Evolutionary conservation across 1,140 invertebrate genomes (phyloP).

Genomic region (Rhizoglyphus robini): DNA sequence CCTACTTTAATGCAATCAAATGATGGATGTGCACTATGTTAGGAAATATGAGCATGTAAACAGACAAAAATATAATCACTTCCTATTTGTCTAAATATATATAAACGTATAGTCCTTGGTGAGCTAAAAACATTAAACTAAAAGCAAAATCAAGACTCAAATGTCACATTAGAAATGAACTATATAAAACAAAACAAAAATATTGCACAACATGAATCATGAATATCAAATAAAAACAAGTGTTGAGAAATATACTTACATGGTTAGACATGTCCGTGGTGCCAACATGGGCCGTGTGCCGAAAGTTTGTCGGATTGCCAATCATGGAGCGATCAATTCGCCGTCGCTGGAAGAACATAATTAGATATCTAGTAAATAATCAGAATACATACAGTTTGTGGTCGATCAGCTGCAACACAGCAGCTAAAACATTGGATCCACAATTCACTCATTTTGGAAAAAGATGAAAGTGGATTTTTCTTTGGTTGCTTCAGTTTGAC

Average conservation of each 20-base stretch:
- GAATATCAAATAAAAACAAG: not conserved
- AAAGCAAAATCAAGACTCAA: too few relatives aligned
- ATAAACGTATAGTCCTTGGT: too few relatives aligned
- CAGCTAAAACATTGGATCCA: conserved; percentile 73
- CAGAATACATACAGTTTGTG: conserved; percentile 33
- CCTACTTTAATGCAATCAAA: too few relatives aligned
- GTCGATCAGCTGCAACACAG: conserved; percentile 52
- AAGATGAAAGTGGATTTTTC: not conserved
- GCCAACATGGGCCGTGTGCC: conserved; percentile 78
- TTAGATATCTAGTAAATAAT: conserved; percentile 21
- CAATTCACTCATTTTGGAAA: conserved; percentile 43
- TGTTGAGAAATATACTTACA: conserved; percentile 21
- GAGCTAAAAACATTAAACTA: too few relatives aligned
- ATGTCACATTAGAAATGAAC: too few relatives aligned
- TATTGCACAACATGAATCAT: too few relatives aligned
- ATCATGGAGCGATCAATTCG: conserved; percentile 85
- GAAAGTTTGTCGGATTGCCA: conserved; percentile 75
- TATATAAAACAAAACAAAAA: too few relatives aligned
- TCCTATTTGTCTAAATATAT: too few relatives aligned
- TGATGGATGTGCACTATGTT: too few relatives aligned
- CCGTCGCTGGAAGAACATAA: conserved; percentile 38
- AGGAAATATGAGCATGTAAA: too few relatives aligned
- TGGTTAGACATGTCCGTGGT: conserved; percentile 57
- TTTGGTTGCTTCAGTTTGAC: not conserved
- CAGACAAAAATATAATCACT: too few relatives aligned